Evolutionary conservation across 2,797 vertebrate genomes (phyloP), one percentile per base, ranked within the genome.

Genomic region (Falco novaeseelandiae): DNA sequence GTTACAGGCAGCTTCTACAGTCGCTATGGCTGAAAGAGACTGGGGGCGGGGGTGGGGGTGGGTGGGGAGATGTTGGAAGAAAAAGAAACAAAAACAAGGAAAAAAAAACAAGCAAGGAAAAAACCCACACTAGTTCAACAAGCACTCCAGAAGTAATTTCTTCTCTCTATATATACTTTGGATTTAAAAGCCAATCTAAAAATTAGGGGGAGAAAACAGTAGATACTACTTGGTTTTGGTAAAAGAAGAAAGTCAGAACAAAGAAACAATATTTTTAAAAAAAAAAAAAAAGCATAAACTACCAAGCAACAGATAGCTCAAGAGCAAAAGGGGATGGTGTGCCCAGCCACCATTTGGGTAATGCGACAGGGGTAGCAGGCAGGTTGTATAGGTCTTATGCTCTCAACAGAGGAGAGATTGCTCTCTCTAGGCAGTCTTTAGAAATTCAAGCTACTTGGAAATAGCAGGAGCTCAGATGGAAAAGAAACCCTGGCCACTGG

Each of bases 341-440:
- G 32, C 19, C 48, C 66, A 76, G 52, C 8, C 27, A 74, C 42
- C 2, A n/a, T 46, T 38, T 70, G 20, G n/a, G 6, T 61, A 79
- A 73, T 0, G 3, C 61, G 55, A 7, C 0, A 0, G 1, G 3
- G 22, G 20, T 25, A 42, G 42, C 18, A 66, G 16, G 21, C 26
- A 87, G 34, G 23, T 65, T 48, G 22, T 29, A 9, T 26, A 73
- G 54, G 7, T 65, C 72, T 69, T 67, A 32, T 1, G 12, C 8
- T 42, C 23, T 85, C 49, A 14, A 8, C 22, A 25, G 18, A 83
- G 57, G 2, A 84, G 10, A 44, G 8, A 32, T 1, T 58, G 22
- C 9, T 76, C 14, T 72, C 14, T 76, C 32, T 26, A 51, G 16
- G 29, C 13, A 34, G 38, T 36, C 22, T 48, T 63, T 9, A 62